phyloP scores from a whole-genome alignment of 2,113 vertebrate species.

The Sorex araneus region DNA sequence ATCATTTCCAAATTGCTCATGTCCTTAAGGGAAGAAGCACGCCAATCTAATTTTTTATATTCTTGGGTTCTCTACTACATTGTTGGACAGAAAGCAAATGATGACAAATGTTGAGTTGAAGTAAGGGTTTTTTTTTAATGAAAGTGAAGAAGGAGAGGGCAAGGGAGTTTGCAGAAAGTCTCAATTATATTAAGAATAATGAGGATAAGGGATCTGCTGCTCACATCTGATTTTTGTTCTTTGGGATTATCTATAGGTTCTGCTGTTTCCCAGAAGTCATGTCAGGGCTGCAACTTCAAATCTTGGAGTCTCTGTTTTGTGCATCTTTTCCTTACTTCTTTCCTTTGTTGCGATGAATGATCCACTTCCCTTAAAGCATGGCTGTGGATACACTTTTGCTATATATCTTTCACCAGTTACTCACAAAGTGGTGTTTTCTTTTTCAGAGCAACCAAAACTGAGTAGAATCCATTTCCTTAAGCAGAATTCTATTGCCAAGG shows the following conservation, averaged over 20 bases:
- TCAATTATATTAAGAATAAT: not conserved
- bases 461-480: not conserved
- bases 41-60: conserved; percentile 47
- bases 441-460: accelerated
- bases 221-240: not conserved
- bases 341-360: accelerated
- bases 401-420: not conserved
- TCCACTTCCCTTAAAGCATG: not conserved
- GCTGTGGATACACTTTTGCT: not conserved
- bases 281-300: not conserved
- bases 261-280: not conserved
- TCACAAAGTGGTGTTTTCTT: not conserved
- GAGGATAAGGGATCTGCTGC: no score
- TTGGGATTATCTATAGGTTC: no score
- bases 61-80: not conserved
- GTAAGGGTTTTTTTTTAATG: not conserved
- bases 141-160: not conserved
- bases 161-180: not conserved
- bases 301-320: not conserved
- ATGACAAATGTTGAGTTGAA: conserved; percentile 14
- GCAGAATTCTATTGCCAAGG: not conserved
- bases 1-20: conserved; percentile 63
- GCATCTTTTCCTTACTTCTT: not conserved
- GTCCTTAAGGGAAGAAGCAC: not conserved
- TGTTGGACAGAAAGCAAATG: not conserved